Conservation (phyloP, 2,888 invertebrate species). For the Graphium colonna region DNA sequence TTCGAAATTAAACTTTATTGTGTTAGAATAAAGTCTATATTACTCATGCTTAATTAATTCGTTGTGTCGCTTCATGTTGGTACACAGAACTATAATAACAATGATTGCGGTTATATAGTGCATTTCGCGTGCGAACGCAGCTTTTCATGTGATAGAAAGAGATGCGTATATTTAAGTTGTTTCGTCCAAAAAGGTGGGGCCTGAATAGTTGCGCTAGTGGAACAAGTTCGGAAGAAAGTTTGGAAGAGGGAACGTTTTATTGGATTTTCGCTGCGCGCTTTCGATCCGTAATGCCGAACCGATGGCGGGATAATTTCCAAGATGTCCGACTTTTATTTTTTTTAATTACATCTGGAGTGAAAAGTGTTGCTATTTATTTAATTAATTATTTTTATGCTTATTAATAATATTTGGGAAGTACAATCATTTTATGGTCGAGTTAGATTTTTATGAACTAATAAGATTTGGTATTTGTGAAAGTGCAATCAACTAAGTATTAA, state of each 20-base stretch:
- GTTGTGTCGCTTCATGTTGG: slow-evolving; percentile 33
- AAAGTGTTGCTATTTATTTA: too few species aligned
- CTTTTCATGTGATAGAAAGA: slow-evolving; percentile 40
- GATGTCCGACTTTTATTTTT: slow-evolving; percentile 32
- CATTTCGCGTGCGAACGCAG: slow-evolving; percentile 49
- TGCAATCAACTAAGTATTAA: too few species aligned
- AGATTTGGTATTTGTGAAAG: too few species aligned
- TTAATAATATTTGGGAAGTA: too few species aligned
- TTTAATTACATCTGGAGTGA: too few species aligned
- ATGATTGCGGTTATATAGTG: slow-evolving; percentile 54
- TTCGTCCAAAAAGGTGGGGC: slow-evolving; percentile 53
- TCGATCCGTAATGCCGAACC: slow-evolving; percentile 43
- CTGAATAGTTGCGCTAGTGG: slow-evolving; percentile 69
- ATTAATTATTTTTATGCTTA: too few species aligned
- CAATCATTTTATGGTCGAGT: too few species aligned
- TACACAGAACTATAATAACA: slow-evolving; percentile 66
- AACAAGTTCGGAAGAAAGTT: slow-evolving; percentile 74
- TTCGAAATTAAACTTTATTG: slow-evolving; percentile 21
- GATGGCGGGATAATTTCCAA: slow-evolving; percentile 46
- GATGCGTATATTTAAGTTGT: slow-evolving; percentile 39
- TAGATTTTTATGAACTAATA: too few species aligned
- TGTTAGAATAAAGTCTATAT: not conserved
- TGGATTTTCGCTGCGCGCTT: slow-evolving; percentile 59
- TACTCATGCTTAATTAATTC: not conserved
- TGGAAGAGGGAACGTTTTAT: slow-evolving; percentile 72